Conservation (phyloP, 2,888 invertebrate species). For the Hypena proboscidalis region DNA sequence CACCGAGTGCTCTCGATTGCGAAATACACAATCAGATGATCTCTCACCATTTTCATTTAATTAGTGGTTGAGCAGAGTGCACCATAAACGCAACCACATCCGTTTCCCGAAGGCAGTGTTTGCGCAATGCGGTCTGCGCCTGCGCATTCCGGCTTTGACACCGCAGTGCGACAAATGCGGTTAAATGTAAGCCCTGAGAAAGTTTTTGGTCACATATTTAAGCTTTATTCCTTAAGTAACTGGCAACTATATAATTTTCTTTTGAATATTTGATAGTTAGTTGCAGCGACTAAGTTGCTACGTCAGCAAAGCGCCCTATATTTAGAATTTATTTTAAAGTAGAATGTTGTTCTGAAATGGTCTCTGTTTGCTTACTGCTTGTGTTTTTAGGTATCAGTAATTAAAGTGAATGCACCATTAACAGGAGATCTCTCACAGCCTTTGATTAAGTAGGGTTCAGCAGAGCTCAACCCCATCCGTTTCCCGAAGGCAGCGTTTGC, state of each 20-base stretch:
- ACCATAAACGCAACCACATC: constrained; percentile 58
- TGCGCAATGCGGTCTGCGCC: constrained; percentile 37
- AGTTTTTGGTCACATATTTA: no score
- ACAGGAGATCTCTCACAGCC: constrained; percentile 44
- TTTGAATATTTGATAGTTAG: no score
- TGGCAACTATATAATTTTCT: constrained; percentile 3
- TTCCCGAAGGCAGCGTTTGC: constrained; percentile 57
- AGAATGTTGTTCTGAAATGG: neutral
- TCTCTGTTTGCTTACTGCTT: no score
- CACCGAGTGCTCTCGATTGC: constrained; percentile 49
- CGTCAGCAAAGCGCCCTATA: constrained; percentile 10
- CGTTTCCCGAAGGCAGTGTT: constrained; percentile 62
- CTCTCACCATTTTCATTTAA: constrained; percentile 51
- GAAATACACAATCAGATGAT: constrained; percentile 47
- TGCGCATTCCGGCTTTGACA: constrained; percentile 43
- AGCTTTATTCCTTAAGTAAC: no score
- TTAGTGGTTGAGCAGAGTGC: constrained; percentile 48
- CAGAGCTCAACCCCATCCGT: constrained; percentile 60
- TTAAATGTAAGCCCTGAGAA: no score
- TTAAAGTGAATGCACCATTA: no score
- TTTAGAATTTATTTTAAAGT: neutral
- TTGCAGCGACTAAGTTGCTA: constrained; percentile 21
- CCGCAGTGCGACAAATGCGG: no score
- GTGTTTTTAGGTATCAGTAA: no score
- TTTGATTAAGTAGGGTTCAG: constrained; percentile 54